Base-by-base conservation (phyloP, 2,113 vertebrate species). In the Aramus guarauna region DNA sequence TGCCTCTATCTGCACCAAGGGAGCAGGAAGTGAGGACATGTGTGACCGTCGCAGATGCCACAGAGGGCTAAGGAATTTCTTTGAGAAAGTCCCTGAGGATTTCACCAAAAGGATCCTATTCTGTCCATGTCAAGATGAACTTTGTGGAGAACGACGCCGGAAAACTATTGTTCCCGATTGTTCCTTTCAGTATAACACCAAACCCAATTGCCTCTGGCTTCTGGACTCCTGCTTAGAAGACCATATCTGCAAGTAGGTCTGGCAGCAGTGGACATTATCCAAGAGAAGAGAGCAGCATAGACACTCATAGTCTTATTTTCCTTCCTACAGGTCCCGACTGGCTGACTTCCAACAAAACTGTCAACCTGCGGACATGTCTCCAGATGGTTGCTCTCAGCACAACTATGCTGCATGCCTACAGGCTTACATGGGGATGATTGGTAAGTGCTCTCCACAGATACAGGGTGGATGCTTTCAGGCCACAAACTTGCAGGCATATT, bases 121-220 rank as follows among this genome's bases (percentile, higher is more conserved):
- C 97, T 99, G 99, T 94, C 99, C 99, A 0, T 99, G 99, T 34
- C 97, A 98, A 3, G 99, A 99, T 97, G 98, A 98, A 10, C 88
- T 98, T 21, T 99, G 99, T 26, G 99, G 99, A 17, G 99, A 99
- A 96, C 98, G 99, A 15, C 98, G 99, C 9, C 98, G 99, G 83
- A 99, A 99, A 97, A 99, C 99, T 84, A 99, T 99, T 34, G 99
- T 99, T 21, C 99, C 99, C 4, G 96, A 98, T 74, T 99, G 99
- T 72, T 99, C 99, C 9, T 99, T 99, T 74, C 99, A 99, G 39
- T 94, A 96, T 11, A 95, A 53, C 32, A 82, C 15, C 37, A 98
- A 98, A 84, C 98, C 98, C 78, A 99, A 98, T 95, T 99, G 99
- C 92, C 98, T 99, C 81, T 95, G 98, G n/a, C 98, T 99, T 86